Percentiles rank a stretch among this genome's conserved stretches.
Evolutionary conservation across 2,888 invertebrate genomes (phyloP).

Genomic region (Sarcophaga subvicina): DNA sequence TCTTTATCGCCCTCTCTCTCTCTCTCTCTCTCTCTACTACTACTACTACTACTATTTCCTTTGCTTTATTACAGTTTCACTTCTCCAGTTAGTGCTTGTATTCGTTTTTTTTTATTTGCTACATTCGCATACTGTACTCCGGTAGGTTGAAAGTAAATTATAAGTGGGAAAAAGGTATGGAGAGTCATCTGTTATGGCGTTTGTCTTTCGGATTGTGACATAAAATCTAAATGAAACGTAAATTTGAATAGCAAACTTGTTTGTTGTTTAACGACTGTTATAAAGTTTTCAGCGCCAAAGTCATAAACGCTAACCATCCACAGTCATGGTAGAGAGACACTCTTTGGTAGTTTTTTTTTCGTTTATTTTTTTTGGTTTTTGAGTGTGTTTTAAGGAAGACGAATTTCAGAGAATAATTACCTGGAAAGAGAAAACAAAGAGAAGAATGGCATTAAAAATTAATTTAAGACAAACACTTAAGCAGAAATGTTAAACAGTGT

Average conservation of each 20-base stretch:
- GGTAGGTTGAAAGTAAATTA: no score
- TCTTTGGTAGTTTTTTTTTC: not conserved
- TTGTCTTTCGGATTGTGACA: conserved; percentile 17
- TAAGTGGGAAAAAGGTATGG: no score
- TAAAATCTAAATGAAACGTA: conserved; percentile 50
- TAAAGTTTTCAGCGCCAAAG: conserved; percentile 8
- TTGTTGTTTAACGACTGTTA: conserved; percentile 24
- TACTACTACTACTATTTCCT: no score
- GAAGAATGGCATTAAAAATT: conserved; percentile 11
- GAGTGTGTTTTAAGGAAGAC: not conserved
- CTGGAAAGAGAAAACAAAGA: conserved; percentile 54
- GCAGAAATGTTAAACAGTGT: not conserved
- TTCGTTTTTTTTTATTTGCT: no score
- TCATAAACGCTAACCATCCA: conserved; percentile 1
- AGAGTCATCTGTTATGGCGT: not conserved
- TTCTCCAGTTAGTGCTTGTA: not conserved
- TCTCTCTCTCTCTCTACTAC: not conserved
- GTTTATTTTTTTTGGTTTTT: no score
- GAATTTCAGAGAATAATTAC: conserved; percentile 38
- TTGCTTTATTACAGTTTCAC: not conserved
- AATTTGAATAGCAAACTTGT: conserved; percentile 52
- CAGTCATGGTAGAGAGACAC: not conserved
- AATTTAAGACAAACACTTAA: not conserved
- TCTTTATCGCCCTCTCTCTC: not conserved
- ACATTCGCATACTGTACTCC: no score